Evolutionary conservation across 2,113 vertebrate genomes (phyloP).

Genomic region (Labeo rohita): DNA sequence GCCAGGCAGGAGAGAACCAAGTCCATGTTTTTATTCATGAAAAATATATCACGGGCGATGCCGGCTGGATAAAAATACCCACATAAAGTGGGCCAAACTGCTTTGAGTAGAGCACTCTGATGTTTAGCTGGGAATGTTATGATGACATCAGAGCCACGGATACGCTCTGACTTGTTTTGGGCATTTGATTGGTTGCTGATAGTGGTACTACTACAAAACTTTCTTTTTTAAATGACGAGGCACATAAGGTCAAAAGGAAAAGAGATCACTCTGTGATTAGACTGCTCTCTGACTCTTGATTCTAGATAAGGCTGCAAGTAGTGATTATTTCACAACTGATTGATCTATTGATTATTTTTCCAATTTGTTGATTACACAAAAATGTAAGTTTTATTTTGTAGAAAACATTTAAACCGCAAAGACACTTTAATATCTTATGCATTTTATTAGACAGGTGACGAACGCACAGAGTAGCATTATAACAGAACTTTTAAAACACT

Average conservation of each 20-base stretch:
- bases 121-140: conserved; percentile 29
- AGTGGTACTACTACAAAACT: not conserved
- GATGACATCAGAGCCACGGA: conserved; percentile 31
- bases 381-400: no score
- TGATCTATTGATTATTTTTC: no score
- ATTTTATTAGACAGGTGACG: no score
- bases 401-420: no score
- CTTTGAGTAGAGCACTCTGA: conserved; percentile 15
- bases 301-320: not conserved
- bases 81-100: conserved; percentile 45
- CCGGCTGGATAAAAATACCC: conserved; percentile 36
- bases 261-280: not conserved
- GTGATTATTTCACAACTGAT: no score
- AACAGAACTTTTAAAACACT: no score
- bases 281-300: not conserved
- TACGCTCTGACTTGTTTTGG: conserved; percentile 11
- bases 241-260: not conserved
- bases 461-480: no score
- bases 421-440: no score
- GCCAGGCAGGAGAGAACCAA: not conserved
- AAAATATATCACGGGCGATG: conserved; percentile 38
- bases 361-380: no score
- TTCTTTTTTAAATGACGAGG: not conserved
- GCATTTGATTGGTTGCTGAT: not conserved
- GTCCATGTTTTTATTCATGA: conserved; percentile 46